These are phyloP conservation scores for Poecile montanus DNA, from an alignment of 2,797 vertebrate genomes.

Conservation along the genomic window DNA sequence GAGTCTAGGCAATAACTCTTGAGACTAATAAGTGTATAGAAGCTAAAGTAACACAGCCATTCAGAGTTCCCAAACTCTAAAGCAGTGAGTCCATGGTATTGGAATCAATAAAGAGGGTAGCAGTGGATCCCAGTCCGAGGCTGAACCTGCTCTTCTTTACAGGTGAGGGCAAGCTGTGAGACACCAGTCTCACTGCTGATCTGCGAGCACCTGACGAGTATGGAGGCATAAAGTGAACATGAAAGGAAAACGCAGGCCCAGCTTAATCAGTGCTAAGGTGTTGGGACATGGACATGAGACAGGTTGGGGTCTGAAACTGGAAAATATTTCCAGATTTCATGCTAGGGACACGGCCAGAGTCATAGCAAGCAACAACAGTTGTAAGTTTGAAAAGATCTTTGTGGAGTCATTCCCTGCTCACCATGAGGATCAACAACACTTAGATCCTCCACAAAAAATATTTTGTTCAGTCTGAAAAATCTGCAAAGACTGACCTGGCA, in stretches of 20 bases:
- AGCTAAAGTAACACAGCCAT: background rate
- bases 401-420: background rate
- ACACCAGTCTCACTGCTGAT: background rate
- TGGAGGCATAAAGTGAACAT: background rate
- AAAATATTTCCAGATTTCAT: background rate
- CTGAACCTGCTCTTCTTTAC: background rate
- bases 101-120: background rate
- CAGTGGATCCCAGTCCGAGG: background rate
- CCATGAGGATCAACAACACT: background rate
- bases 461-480: background rate
- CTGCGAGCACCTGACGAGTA: background rate
- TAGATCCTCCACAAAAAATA: background rate
- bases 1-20: background rate
- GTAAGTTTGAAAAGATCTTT: background rate
- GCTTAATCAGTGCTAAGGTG: accelerated
- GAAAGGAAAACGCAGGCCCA: background rate
- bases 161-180: background rate
- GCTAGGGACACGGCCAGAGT: background rate
- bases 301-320: accelerated
- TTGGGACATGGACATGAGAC: background rate
- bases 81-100: background rate
- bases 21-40: background rate
- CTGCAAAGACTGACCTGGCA: background rate
- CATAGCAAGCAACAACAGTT: background rate
- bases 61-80: background rate